These are phyloP conservation scores for Drosophila novamexicana DNA, from an alignment of 1,140 invertebrate species.

Conservation along the genomic window DNA sequence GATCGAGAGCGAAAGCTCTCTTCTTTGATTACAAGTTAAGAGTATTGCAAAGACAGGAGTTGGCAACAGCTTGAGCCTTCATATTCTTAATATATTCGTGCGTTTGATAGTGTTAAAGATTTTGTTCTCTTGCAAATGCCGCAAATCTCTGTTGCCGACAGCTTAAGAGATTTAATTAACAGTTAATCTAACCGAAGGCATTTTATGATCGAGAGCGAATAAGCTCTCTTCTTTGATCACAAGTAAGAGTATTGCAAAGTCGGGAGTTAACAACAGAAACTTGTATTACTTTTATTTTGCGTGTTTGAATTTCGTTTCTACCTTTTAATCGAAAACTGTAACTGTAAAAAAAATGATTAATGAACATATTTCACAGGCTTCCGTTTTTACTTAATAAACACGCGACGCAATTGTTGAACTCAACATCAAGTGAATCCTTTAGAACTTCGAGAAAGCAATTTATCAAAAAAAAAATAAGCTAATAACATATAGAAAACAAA, in stretches of 20 bases:
- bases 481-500: conserved; percentile 35
- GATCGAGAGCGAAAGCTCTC: too few species aligned
- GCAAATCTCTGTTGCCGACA: too few species aligned
- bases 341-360: conserved; percentile 23
- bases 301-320: background rate
- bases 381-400: conserved; percentile 3
- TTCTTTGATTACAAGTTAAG: background rate
- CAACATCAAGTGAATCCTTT: conserved; percentile 2
- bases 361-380: conserved; percentile 8
- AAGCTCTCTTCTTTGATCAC: too few species aligned
- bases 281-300: background rate
- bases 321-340: background rate
- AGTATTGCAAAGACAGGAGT: background rate
- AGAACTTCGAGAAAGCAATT: conserved; percentile 20
- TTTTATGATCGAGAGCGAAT: too few species aligned
- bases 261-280: background rate
- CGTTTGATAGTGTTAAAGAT: too few species aligned
- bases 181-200: too few species aligned
- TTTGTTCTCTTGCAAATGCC: too few species aligned
- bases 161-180: too few species aligned
- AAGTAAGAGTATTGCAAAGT: too few species aligned
- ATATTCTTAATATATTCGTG: too few species aligned
- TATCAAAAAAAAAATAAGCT: conserved; percentile 22
- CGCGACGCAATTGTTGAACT: conserved; percentile 18
- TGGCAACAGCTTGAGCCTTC: too few species aligned